phyloP scores from a whole-genome alignment of 1,140 invertebrate genomes.

The Plodia interpunctella region DNA sequence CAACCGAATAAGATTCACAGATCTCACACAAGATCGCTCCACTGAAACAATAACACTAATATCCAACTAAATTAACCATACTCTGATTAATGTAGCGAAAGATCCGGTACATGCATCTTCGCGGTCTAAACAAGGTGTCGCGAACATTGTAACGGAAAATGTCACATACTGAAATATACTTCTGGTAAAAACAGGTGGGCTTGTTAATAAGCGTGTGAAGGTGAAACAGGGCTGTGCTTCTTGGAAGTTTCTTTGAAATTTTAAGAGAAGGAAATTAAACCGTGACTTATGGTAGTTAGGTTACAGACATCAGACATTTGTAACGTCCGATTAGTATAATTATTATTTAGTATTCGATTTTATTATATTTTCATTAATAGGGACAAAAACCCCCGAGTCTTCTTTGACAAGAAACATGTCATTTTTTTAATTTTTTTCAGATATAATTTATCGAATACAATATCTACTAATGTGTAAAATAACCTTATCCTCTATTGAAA shows the following conservation, averaged over 20 bases:
- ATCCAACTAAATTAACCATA: background rate
- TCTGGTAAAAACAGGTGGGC: background rate
- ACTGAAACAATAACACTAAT: too few species aligned
- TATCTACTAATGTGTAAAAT: background rate
- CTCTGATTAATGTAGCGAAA: background rate
- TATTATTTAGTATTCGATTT: too few species aligned
- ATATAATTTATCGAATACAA: too few species aligned
- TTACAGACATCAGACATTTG: too few species aligned
- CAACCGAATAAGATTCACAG: too few species aligned
- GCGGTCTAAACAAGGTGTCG: conserved; percentile 2
- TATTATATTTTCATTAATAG: too few species aligned
- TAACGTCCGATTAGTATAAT: too few species aligned
- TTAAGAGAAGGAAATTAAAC: background rate
- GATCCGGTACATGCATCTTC: conserved; percentile 3
- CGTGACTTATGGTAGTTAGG: too few species aligned
- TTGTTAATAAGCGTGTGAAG: background rate
- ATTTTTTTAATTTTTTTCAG: too few species aligned
- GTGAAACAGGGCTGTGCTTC: background rate
- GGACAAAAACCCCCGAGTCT: too few species aligned
- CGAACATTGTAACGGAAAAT: background rate
- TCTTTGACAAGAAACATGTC: too few species aligned
- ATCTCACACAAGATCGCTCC: too few species aligned
- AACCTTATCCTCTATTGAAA: background rate
- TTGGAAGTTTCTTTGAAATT: background rate
- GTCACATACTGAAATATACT: background rate